Evolutionary conservation across 23 tunicate genomes (phyloP), one percentile per base, ranked within the genome.

Genomic region (Trididemnum clinides): DNA sequence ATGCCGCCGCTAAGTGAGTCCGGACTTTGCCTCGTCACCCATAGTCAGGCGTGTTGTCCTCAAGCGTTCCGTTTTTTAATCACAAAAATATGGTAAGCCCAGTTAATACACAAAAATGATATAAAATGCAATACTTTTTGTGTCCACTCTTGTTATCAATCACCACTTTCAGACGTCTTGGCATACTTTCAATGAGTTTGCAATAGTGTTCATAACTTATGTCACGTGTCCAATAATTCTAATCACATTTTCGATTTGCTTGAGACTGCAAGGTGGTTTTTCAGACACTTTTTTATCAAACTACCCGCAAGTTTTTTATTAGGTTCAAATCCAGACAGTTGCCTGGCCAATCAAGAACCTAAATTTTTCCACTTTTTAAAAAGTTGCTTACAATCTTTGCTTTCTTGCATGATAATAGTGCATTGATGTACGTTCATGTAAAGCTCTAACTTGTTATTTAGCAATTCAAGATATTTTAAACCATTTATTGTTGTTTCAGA

Each of bases 261-360:
- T 63, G 21, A 25, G 23, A 23, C 71, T 63, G 21, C 27, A 12
- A 12, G 71, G 71, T 25, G 18, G 71, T 63, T 63, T 63, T 25
- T 63, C 37, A 7, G 39, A 70, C n/a, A 70, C 77, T 30, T 70
- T 70, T 35, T 70, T 23, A 7, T 70, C 30, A 35, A 70, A 31
- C 28, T 27, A 5, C 25, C 71, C 71, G 21, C 71, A 19, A n/a
- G 23, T 63, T 63, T 63, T 63, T 25, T 15, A 63, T 63, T 63
- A 25, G 71, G 71, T 63, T 63, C 71, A 63, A 63, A 63, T 63
- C 71, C 6, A 6, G 71, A 70, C 39, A 5, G 36, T 70, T 30
- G n/a, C 77, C 77, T 12, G 77, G 77, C 38, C 77, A 70, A 23
- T 70, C 77, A 35, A 70, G 77, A 37, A 70, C 77, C 25, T 70